These are phyloP conservation scores for Bombyx mori DNA, from an alignment of 1,140 invertebrate genomes.

Conservation along the genomic window ASM3026992v2 NC_085109.1:5934501-5935000, in stretches of 20 bases:
- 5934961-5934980: neutral
- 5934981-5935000: conserved; percentile 2
- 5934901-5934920: neutral
- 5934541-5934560: conserved; percentile 61
- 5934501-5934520: conserved; percentile 59
- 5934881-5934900: conserved; percentile 8
- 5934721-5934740: conserved; percentile 15
- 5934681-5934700: conserved; percentile 18
- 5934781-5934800: conserved; percentile 23
- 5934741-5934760: conserved; percentile 9
- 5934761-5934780: conserved; percentile 24
- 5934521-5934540: conserved; percentile 67
- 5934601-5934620: conserved; percentile 43
- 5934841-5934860: conserved; percentile 17
- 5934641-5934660: conserved; percentile 26
- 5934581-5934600: conserved; percentile 55
- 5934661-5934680: conserved; percentile 16
- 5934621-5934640: conserved; percentile 53
- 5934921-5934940: neutral
- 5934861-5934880: conserved; percentile 4
- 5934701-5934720: neutral
- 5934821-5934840: conserved; percentile 29
- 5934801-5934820: conserved; percentile 26
- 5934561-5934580: conserved; percentile 35
- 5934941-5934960: neutral